These are phyloP conservation scores for Platysternon megacephalum DNA, from an alignment of 2,113 vertebrate genomes.

Conservation along the genomic window DNA sequence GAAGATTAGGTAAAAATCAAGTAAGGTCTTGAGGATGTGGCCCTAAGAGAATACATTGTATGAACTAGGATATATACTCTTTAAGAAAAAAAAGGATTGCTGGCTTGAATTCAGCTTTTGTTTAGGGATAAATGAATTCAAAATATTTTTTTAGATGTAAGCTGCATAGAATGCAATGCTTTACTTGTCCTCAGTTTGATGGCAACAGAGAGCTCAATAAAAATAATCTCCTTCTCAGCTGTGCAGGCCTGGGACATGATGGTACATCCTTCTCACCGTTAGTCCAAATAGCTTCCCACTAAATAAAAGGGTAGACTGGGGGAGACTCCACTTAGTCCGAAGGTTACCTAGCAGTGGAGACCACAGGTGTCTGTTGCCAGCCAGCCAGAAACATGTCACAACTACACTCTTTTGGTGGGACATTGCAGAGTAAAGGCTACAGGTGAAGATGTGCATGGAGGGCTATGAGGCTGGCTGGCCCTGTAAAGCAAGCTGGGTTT, in stretches of 20 bases:
- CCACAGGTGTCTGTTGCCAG: background rate
- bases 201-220: slow-evolving; percentile 33
- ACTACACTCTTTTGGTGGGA: background rate
- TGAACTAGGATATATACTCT: slow-evolving; percentile 41
- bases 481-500: background rate
- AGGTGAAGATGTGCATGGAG: background rate
- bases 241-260: slow-evolving; percentile 46
- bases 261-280: slow-evolving; percentile 35
- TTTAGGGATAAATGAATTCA: slow-evolving; percentile 47
- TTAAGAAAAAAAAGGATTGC: background rate
- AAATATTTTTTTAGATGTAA: slow-evolving; percentile 33
- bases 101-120: slow-evolving; percentile 21
- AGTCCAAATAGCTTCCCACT: slow-evolving; percentile 30
- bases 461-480: background rate
- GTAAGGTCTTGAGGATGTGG: slow-evolving; percentile 2
- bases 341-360: background rate
- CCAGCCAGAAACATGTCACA: background rate
- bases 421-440: background rate
- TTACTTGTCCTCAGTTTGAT: slow-evolving; percentile 59
- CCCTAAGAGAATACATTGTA: background rate
- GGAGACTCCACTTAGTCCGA: slow-evolving; percentile 18
- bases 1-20: slow-evolving; percentile 20
- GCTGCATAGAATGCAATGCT: slow-evolving; percentile 31
- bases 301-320: slow-evolving; percentile 19
- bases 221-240: slow-evolving; percentile 53